phyloP scores from a whole-genome alignment of 2,113 vertebrate species.

The Mesembrinibis cayennensis region DNA sequence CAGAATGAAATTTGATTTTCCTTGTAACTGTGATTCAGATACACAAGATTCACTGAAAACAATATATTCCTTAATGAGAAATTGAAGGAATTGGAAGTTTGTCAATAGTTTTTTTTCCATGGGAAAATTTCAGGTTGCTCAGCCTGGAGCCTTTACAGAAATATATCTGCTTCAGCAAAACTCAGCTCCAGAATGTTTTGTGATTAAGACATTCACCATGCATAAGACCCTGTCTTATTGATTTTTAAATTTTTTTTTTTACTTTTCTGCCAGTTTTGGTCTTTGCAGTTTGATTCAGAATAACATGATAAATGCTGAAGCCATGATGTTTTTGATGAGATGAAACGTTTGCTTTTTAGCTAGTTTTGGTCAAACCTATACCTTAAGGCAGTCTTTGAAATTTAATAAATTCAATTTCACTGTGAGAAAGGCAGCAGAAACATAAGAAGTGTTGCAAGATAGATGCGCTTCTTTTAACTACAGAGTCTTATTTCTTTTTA shows the following conservation, averaged over 20 bases:
- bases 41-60: not conserved
- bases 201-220: not conserved
- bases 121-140: not conserved
- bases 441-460: not conserved
- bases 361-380: not conserved
- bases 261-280: not conserved
- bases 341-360: not conserved
- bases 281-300: not conserved
- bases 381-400: not conserved
- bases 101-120: not conserved
- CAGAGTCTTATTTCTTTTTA: not conserved
- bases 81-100: accelerated
- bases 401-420: not conserved
- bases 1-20: not conserved
- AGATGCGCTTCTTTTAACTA: not conserved
- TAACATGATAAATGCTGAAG: not conserved
- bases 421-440: not conserved
- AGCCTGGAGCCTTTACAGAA: not conserved
- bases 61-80: not conserved
- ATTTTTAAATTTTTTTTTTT: not conserved
- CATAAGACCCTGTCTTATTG: not conserved
- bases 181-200: not conserved
- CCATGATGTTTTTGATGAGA: not conserved
- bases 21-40: not conserved
- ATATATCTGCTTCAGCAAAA: not conserved